phyloP scores from a whole-genome alignment of 2,113 vertebrate species.

The western clawed frog (Xenopus tropicalis) region UCB_Xtro_10.0 CM004449.2:75169501-75170000 shows the following conservation, averaged over 20 bases:
- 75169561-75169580: background rate
- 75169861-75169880: background rate
- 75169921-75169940: background rate
- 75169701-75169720: background rate
- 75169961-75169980: background rate
- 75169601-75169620: background rate
- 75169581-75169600: background rate
- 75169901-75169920: background rate
- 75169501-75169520: too few relatives aligned
- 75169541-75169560: background rate
- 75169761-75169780: constrained; percentile 11
- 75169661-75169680: background rate
- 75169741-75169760: background rate
- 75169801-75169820: constrained; percentile 10
- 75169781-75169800: background rate
- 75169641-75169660: background rate
- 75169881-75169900: background rate
- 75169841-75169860: background rate
- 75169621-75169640: background rate
- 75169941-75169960: constrained; percentile 1
- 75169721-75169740: background rate
- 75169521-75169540: too few relatives aligned
- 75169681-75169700: background rate
- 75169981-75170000: background rate
- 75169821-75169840: background rate